These are phyloP conservation scores for Australoheros facetus DNA, from an alignment of 2,797 vertebrate species.

Conservation along the genomic window DNA sequence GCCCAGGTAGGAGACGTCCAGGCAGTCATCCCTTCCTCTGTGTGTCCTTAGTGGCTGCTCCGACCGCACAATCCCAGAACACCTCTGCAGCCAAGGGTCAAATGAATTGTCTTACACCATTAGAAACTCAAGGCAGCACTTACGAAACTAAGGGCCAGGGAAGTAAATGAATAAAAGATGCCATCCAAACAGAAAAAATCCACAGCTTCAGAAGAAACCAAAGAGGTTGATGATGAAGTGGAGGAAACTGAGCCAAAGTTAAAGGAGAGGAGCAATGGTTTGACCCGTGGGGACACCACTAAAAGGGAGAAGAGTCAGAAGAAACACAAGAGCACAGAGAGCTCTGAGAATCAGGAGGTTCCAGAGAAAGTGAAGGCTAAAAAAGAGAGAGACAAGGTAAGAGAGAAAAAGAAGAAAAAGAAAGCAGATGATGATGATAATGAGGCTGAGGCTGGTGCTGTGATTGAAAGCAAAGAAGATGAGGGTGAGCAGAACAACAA, in stretches of 20 bases:
- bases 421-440: conserved; percentile 47
- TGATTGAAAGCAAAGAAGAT: conserved; percentile 54
- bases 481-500: conserved; percentile 81
- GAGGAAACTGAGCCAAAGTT: conserved; percentile 72
- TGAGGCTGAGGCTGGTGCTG: conserved; percentile 37
- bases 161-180: conserved; percentile 92
- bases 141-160: conserved; percentile 76
- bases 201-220: conserved; percentile 75
- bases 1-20: conserved; percentile 52
- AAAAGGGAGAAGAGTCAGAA: conserved; percentile 66
- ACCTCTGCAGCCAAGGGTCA: conserved; percentile 72
- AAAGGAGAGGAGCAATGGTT: conserved; percentile 64
- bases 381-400: conserved; percentile 50
- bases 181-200: conserved; percentile 85
- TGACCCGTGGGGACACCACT: conserved; percentile 41
- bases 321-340: conserved; percentile 59
- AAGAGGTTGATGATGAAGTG: conserved; percentile 79
- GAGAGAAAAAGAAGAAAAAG: conserved; percentile 77
- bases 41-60: conserved; percentile 39
- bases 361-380: conserved; percentile 51
- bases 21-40: conserved; percentile 29
- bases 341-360: conserved; percentile 20
- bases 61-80: conserved; percentile 46
- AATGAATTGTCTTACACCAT: conserved; percentile 82
- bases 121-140: conserved; percentile 80